Evolutionary conservation across 2,888 invertebrate genomes (phyloP).

Genomic region (Cantharis nigra): DNA sequence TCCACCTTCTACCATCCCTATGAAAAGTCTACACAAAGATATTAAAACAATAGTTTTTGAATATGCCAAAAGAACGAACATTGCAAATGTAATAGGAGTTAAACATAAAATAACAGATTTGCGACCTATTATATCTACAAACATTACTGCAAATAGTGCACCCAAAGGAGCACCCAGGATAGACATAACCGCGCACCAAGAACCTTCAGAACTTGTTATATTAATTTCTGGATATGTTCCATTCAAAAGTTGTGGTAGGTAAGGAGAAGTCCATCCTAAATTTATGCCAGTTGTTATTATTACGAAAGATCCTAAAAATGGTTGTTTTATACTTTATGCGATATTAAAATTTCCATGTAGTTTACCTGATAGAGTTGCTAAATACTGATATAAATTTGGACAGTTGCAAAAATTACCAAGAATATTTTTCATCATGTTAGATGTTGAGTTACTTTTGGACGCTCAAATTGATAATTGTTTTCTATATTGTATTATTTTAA

Average conservation of each 20-base stretch:
- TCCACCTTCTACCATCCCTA: slow-evolving; percentile 61
- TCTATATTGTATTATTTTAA: no score
- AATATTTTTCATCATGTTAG: background rate
- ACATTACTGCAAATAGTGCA: slow-evolving; percentile 64
- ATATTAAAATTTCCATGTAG: background rate
- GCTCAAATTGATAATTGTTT: no score
- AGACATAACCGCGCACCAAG: slow-evolving; percentile 69
- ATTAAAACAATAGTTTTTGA: slow-evolving; percentile 63
- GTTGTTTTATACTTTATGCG: background rate
- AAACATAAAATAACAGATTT: slow-evolving; percentile 53
- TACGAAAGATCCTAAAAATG: slow-evolving; percentile 44
- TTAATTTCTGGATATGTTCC: slow-evolving; percentile 58
- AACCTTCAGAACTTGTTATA: slow-evolving; percentile 59
- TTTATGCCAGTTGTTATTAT: slow-evolving; percentile 47
- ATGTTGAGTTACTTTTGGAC: background rate
- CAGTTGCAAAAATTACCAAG: background rate
- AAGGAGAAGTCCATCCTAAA: slow-evolving; percentile 65
- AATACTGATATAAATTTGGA: background rate
- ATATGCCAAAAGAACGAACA: slow-evolving; percentile 65
- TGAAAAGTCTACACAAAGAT: slow-evolving; percentile 53
- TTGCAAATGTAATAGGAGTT: slow-evolving; percentile 57
- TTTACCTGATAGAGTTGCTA: background rate
- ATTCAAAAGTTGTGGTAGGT: slow-evolving; percentile 56
- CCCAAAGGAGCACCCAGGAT: slow-evolving; percentile 68
- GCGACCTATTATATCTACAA: slow-evolving; percentile 67